Base-by-base conservation (phyloP, 23 tunicate genomes). In the Ciona savignyi region DNA sequence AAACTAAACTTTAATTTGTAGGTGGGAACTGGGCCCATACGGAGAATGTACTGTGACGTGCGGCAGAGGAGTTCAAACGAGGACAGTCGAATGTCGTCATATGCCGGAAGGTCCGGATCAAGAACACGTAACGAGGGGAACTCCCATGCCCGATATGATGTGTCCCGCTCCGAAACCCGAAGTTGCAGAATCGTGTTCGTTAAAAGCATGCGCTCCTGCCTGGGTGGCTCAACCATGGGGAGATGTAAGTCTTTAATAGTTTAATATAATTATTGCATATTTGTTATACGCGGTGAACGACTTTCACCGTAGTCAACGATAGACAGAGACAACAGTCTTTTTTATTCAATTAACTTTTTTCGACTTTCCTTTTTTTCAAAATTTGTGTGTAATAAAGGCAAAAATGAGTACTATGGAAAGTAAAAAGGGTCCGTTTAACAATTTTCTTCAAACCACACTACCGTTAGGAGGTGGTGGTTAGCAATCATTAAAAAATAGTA, bases 121-220 rank as follows among this genome's bases (percentile, higher is more conserved):
- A 29, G 30, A 27, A 23, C 60, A 67, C 34, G 63, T 27, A 23
- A 9, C 73, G 25, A 23, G 25, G 27, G 81, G 79, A 48, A 51
- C 30, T 27, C 74, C 60, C 1, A 74, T 74, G 75, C 85, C 84
- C 1, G 87, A 88, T 20, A 26, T 88, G 60, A 88, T 88, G 96
- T 88, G 96, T 62, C 96, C 96, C 1, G 65, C 80, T 2, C 96
- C 96, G 1, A 88, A 82, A 77, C 96, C 96, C 2, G 70, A 62
- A 2, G 67, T 65, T 25, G 23, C 65, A 42, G 65, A 42, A 67
- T 34, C 60, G 1, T 88, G 96, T 63, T 74, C 81, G n/a, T 75
- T 74, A 69, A 20, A 27, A 1, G 64, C 76, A 0, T 88, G 96
- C 60, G 62, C 68, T 22, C 96, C 87, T n/a, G 80, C 63, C 29